A percentile compares a stretch with the other conserved stretches of the same genome.
These are phyloP conservation scores for Cephus spinipes DNA, from an alignment of 2,888 invertebrate species.

Conservation along the genomic window DNA sequence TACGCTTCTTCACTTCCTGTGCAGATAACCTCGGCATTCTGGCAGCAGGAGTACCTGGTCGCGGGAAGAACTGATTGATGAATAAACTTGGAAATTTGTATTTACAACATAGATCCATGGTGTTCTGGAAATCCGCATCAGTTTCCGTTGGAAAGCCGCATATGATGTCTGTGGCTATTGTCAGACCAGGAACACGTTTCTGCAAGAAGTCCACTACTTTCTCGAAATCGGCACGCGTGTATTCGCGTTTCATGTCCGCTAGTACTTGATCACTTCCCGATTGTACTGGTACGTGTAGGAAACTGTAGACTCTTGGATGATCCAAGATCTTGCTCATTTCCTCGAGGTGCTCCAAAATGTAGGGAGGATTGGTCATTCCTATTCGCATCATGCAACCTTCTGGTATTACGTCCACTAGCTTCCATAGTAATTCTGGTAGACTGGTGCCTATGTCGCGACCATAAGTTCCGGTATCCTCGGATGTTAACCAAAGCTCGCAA, in stretches of 20 bases:
- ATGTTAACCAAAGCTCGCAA: constrained; percentile 96
- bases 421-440: constrained; percentile 87
- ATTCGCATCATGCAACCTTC: constrained; percentile 84
- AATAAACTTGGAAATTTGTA: constrained; percentile 94
- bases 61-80: constrained; percentile 97
- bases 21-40: constrained; percentile 86
- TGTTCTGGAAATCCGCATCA: constrained; percentile 88
- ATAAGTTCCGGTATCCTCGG: constrained; percentile 98
- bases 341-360: constrained; percentile 93
- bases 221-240: constrained; percentile 89
- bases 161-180: constrained; percentile 97
- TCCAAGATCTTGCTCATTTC: constrained; percentile 88
- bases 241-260: constrained; percentile 96
- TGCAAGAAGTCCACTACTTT: constrained; percentile 87
- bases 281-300: constrained; percentile 97
- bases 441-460: constrained; percentile 93
- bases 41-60: constrained; percentile 97
- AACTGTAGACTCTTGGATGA: constrained; percentile 93
- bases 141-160: constrained; percentile 99
- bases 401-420: constrained; percentile 83
- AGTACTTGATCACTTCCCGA: constrained; percentile 96
- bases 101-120: constrained; percentile 83
- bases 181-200: constrained; percentile 86
- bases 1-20: constrained; percentile 89
- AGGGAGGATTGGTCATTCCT: constrained; percentile 99